Percentiles rank a stretch among this genome's conserved stretches.
Evolutionary conservation across 2,888 invertebrate species (phyloP).

Genomic region (Epinotia brunnichana): DNA sequence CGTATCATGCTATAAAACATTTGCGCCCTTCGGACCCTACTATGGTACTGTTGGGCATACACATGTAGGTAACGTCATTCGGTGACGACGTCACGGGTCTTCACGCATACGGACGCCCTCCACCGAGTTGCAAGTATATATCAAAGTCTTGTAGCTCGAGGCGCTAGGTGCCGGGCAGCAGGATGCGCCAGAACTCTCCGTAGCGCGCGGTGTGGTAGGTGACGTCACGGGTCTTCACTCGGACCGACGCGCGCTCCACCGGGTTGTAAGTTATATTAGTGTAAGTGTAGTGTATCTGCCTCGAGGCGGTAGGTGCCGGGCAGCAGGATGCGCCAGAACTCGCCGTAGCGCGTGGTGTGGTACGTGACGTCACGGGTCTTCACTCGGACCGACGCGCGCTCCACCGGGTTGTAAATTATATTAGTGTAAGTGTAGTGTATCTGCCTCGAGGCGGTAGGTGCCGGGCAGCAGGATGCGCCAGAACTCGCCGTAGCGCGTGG

Average conservation of each 20-base stretch:
- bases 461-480: constrained; percentile 93
- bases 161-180: constrained; percentile 93
- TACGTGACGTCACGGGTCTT: constrained; percentile 93
- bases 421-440: too few species aligned
- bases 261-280: constrained; percentile 75
- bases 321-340: constrained; percentile 95
- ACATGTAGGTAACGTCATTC: too few species aligned
- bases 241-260: constrained; percentile 89
- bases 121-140: constrained; percentile 89
- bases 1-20: too few species aligned
- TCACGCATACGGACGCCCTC: constrained; percentile 91
- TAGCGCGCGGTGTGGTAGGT: constrained; percentile 93
- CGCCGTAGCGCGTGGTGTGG: constrained; percentile 94
- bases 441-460: constrained; percentile 93
- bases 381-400: constrained; percentile 90
- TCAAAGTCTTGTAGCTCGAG: too few species aligned
- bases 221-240: constrained; percentile 92
- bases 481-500: constrained; percentile 96
- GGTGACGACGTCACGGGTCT: constrained; percentile 67
- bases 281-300: constrained; percentile 77
- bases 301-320: constrained; percentile 94
- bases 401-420: constrained; percentile 85
- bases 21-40: too few species aligned
- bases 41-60: too few species aligned
- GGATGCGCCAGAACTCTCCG: constrained; percentile 97